phyloP scores from a whole-genome alignment of 2,888 invertebrate species.

The Drosophila prostipennis region DNA sequence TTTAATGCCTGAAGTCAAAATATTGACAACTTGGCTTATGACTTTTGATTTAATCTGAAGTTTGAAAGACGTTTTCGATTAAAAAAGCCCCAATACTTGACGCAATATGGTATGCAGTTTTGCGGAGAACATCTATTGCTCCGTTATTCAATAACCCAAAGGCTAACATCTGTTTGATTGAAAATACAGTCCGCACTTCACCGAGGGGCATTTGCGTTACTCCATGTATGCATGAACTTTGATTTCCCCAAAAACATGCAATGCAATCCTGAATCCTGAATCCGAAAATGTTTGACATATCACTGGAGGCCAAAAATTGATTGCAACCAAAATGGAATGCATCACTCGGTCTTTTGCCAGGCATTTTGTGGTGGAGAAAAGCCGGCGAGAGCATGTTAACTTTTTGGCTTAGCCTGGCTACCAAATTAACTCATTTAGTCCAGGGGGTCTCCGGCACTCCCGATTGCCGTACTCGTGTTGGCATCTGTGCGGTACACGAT shows the following conservation, averaged over 20 bases:
- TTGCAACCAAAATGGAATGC: slow-evolving; percentile 19
- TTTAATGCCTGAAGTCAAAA: background rate
- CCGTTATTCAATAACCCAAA: slow-evolving; percentile 9
- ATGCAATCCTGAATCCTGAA: slow-evolving; percentile 21
- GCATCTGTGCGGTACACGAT: slow-evolving; percentile 25
- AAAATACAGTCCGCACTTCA: slow-evolving; percentile 11
- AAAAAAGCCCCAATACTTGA: background rate
- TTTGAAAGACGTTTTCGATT: background rate
- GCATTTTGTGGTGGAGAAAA: background rate
- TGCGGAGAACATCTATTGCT: background rate
- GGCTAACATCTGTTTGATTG: slow-evolving; percentile 37
- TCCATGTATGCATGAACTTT: slow-evolving; percentile 27
- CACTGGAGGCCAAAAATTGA: slow-evolving; percentile 22
- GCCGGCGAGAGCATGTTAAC: slow-evolving; percentile 19
- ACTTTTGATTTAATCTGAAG: background rate
- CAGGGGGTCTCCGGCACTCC: background rate
- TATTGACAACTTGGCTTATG: background rate
- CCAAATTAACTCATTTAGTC: slow-evolving; percentile 34
- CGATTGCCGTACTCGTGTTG: slow-evolving; percentile 4
- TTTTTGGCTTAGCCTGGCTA: slow-evolving; percentile 8
- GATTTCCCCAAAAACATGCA: slow-evolving; percentile 28
- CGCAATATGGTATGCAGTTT: background rate
- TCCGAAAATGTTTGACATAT: slow-evolving; percentile 35
- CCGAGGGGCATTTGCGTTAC: slow-evolving; percentile 5
- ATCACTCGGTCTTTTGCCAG: slow-evolving; percentile 5